Base-by-base conservation (phyloP, 2,113 vertebrate genomes). In the Takifugu flavidus region DNA sequence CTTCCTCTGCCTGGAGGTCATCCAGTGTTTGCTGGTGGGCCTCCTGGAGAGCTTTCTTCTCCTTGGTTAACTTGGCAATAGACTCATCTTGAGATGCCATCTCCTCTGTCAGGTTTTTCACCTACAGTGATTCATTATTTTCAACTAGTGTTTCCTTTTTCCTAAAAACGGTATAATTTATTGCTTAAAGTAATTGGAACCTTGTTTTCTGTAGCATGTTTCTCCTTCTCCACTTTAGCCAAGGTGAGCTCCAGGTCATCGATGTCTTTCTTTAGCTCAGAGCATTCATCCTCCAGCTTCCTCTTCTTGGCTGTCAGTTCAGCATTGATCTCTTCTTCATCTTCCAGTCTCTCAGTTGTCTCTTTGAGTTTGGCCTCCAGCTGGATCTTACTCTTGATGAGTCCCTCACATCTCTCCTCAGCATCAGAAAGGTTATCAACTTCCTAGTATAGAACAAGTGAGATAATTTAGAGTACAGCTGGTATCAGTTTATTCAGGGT, bases 281-380 rank as follows among this genome's bases (percentile, higher is more conserved):
- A 86, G 56, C 84, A 88, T 72, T 95, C 93, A 64, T 91, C 93
- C 65, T 94, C 93, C 56, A 95, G 85, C 72, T 94, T 94, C 82
- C 93, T 91, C 68, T 88, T 88, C 79, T 94, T 94, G 55, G 87
- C 88, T 14, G 92, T 91, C 75, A 95, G 83, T 67, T 94, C 94
- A 25, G 85, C 88, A 0, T 94, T 95, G 26, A 47, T 90, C 64
- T 95, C 93, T 0, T 95, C 94, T 62, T 93, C 72, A 14, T 83
- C 74, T 13, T 93, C 90, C 89, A 94, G 92, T 72, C 93, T 91
- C 34, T 39, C 34, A 4, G 84, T 85, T 13, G 93, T 89, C 65
- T 86, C 83, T 75, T 86, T 85, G 67, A 85, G 67, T 75, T 83
- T 83, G 13, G 81, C 75, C 26, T 83, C 81, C 0, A 83, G 53